Evolutionary conservation across 2,888 invertebrate species (phyloP).

Genomic region (Microplitis manilae): DNA sequence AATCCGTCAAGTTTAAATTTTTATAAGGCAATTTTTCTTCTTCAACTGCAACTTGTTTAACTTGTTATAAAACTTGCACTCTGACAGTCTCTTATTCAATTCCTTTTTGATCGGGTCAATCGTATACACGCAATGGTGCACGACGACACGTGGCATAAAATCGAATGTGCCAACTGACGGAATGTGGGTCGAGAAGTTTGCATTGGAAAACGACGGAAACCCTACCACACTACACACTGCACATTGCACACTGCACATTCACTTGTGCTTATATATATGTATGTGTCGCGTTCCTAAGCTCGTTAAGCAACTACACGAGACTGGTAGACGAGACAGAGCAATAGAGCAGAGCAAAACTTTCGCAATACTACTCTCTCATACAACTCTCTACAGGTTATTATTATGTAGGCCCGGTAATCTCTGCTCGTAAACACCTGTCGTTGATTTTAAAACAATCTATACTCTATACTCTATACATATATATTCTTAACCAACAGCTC

Average conservation of each 20-base stretch:
- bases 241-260: slow-evolving; percentile 19
- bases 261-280: slow-evolving; percentile 6
- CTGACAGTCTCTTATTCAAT: neutral
- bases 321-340: slow-evolving; percentile 6
- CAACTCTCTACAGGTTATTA: neutral
- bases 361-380: slow-evolving; percentile 26
- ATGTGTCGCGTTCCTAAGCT: slow-evolving; percentile 57
- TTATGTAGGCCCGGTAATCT: slow-evolving; percentile 26
- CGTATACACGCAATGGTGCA: slow-evolving; percentile 5
- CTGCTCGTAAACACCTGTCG: slow-evolving; percentile 39
- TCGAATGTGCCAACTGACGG: slow-evolving; percentile 1
- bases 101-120: neutral
- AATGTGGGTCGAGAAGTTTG: slow-evolving; percentile 36
- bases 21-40: too few species aligned
- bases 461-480: neutral
- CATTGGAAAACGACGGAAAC: slow-evolving; percentile 30
- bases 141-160: slow-evolving; percentile 9
- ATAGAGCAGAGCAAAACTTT: slow-evolving; percentile 38
- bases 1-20: too few species aligned
- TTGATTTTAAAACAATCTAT: slow-evolving; percentile 14
- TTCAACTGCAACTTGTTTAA: too few species aligned
- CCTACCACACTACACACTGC: neutral
- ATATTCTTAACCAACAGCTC: neutral
- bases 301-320: slow-evolving; percentile 54
- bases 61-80: too few species aligned